Evolutionary conservation across 2,797 vertebrate species (phyloP).

Genomic region (Apogon talboti): DNA sequence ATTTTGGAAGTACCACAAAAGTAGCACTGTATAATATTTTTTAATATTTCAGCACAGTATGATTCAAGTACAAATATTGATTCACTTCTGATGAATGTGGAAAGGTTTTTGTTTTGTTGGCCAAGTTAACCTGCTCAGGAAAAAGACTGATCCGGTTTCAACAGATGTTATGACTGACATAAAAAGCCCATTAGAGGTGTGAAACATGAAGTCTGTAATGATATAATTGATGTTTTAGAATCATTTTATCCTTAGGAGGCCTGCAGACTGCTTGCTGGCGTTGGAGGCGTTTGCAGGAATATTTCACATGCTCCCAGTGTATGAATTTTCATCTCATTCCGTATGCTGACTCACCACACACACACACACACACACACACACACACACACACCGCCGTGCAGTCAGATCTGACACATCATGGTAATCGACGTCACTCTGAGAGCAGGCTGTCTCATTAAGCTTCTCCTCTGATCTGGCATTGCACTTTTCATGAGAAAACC

Average conservation of each 20-base stretch:
- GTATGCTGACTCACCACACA: neutral
- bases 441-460: neutral
- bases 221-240: conserved; percentile 12
- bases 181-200: neutral
- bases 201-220: neutral
- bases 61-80: too few relatives aligned
- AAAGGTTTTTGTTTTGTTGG: too few relatives aligned
- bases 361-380: neutral
- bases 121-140: too few relatives aligned
- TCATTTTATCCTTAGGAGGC: neutral
- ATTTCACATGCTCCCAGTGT: neutral
- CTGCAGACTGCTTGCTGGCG: neutral
- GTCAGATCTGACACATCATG: neutral
- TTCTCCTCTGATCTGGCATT: neutral
- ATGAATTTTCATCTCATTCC: neutral
- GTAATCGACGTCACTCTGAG: neutral
- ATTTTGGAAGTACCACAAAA: too few relatives aligned
- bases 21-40: too few relatives aligned
- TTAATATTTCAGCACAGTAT: too few relatives aligned
- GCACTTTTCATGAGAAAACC: too few relatives aligned
- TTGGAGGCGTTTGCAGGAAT: too few relatives aligned
- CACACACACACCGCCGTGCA: neutral
- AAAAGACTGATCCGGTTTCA: too few relatives aligned
- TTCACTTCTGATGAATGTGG: too few relatives aligned
- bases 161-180: neutral